Conservation (phyloP, 2,888 invertebrate genomes). For the Achlya flavicornis region DNA sequence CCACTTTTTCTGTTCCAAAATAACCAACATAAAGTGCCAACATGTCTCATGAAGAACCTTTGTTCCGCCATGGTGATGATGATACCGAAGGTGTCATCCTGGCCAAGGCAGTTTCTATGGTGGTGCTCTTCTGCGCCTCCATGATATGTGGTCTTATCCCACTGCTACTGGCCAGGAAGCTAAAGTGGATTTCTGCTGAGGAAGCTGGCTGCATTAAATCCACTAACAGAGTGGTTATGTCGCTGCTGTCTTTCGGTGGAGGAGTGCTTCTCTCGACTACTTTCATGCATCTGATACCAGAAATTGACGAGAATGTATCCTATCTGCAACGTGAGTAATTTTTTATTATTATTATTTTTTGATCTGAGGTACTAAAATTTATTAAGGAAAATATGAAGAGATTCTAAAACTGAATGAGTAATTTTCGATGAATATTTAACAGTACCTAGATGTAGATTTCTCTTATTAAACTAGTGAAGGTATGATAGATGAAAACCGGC, state of each 20-base stretch:
- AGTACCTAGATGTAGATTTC: not conserved
- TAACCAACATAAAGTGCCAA: slow-evolving; percentile 25
- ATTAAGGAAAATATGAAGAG: not conserved
- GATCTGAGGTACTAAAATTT: not conserved
- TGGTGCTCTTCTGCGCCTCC: slow-evolving; percentile 89
- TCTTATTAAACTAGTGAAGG: not conserved
- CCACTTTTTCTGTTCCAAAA: slow-evolving; percentile 21
- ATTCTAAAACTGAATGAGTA: not conserved
- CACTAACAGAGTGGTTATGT: slow-evolving; percentile 81
- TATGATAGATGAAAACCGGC: not conserved
- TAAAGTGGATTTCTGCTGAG: slow-evolving; percentile 83
- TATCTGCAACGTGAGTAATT: slow-evolving; percentile 79
- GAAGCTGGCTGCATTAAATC: slow-evolving; percentile 76
- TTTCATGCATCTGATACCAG: slow-evolving; percentile 91
- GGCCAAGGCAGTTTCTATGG: slow-evolving; percentile 92
- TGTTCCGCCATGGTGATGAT: slow-evolving; percentile 43
- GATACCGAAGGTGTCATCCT: slow-evolving; percentile 80
- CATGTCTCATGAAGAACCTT: slow-evolving; percentile 42
- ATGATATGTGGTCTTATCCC: slow-evolving; percentile 90
- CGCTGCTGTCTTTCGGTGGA: slow-evolving; percentile 92
- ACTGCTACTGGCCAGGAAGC: slow-evolving; percentile 86
- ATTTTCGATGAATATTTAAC: not conserved
- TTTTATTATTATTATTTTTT: slow-evolving; percentile 7
- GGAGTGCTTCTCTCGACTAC: slow-evolving; percentile 92
- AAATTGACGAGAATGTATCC: slow-evolving; percentile 88